Percentiles rank a stretch among this genome's conserved stretches.
Conservation (phyloP, 2,888 invertebrate species). For the Tenthredo scrophulariae region DNA sequence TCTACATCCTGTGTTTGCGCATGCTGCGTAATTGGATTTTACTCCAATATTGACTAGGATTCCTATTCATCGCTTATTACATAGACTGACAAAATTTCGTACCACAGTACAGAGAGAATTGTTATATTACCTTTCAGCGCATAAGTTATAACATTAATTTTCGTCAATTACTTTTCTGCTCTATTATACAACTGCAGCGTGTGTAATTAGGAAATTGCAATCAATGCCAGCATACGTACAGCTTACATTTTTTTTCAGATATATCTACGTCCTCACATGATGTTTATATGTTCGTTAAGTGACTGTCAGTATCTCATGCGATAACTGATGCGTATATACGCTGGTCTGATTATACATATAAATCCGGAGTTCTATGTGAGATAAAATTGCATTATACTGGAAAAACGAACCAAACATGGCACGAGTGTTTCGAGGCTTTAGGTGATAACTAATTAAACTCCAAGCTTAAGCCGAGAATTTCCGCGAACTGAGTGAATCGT, state of each 20-base stretch:
- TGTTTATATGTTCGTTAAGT: background rate
- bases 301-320: background rate
- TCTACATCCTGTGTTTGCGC: constrained; percentile 69
- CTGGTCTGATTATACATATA: background rate
- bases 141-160: background rate
- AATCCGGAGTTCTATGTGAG: background rate
- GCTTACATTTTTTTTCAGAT: background rate
- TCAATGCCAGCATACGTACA: background rate
- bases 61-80: constrained; percentile 43
- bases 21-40: constrained; percentile 71
- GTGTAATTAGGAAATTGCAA: background rate
- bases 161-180: background rate
- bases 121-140: background rate
- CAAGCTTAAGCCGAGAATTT: constrained; percentile 39
- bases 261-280: background rate
- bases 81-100: background rate
- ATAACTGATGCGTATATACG: background rate
- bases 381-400: constrained; percentile 20
- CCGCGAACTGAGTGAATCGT: constrained; percentile 34
- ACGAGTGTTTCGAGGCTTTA: constrained; percentile 29
- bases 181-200: too few species aligned
- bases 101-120: background rate
- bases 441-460: constrained; percentile 47
- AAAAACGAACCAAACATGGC: constrained; percentile 25
- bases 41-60: constrained; percentile 50